A percentile compares a stretch with the other conserved stretches of the same genome.
Evolutionary conservation across 2,888 invertebrate species (phyloP).

Genomic region (Tinea trinotella): DNA sequence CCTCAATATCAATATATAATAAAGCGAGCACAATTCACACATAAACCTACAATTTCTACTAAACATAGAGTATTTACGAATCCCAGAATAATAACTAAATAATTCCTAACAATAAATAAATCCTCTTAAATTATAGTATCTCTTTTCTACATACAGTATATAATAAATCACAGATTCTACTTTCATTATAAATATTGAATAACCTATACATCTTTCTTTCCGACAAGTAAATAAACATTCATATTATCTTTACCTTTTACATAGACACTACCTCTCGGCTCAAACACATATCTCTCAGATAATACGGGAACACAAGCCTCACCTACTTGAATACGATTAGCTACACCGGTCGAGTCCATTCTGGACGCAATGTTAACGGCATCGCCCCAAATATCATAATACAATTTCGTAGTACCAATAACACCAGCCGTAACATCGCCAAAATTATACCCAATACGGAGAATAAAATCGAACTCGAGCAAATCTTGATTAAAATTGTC

Average conservation of each 20-base stretch:
- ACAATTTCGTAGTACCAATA: slow-evolving; percentile 95
- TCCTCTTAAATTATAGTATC: slow-evolving; percentile 24
- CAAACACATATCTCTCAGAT: slow-evolving; percentile 84
- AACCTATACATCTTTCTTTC: slow-evolving; percentile 60
- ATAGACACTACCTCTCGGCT: slow-evolving; percentile 92
- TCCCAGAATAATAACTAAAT: slow-evolving; percentile 7
- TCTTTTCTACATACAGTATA: slow-evolving; percentile 12
- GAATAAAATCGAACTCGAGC: slow-evolving; percentile 88
- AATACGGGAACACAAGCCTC: slow-evolving; percentile 82
- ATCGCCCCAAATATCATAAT: slow-evolving; percentile 99
- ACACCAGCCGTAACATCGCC: slow-evolving; percentile 98
- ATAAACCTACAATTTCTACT: not conserved
- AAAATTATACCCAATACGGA: slow-evolving; percentile 91
- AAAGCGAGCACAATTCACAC: not conserved
- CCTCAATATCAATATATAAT: not conserved
- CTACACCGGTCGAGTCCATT: slow-evolving; percentile 97
- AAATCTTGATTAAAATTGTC: slow-evolving; percentile 91
- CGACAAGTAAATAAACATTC: slow-evolving; percentile 86
- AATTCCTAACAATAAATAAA: slow-evolving; percentile 41
- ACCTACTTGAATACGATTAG: slow-evolving; percentile 87
- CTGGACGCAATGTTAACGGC: slow-evolving; percentile 97
- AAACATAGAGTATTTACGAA: slow-evolving; percentile 14
- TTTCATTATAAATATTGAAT: slow-evolving; percentile 35
- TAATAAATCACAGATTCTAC: slow-evolving; percentile 64
- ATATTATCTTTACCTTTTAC: slow-evolving; percentile 98